These are phyloP conservation scores for Dendrophyllia cribrosa DNA, from an alignment of 64 coral and sea anemone species.

Conservation along the genomic window DNA sequence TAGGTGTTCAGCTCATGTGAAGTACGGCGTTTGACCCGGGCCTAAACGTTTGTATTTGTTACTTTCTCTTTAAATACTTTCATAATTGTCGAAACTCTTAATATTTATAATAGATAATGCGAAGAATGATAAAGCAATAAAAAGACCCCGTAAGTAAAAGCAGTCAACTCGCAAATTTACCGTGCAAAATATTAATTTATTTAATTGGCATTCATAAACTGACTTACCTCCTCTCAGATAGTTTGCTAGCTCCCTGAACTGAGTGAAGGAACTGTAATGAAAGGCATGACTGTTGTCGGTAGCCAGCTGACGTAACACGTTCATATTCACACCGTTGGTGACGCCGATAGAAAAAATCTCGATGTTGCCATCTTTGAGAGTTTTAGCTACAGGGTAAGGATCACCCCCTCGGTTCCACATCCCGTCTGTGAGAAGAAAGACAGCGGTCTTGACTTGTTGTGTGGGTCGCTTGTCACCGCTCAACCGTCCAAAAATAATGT, in stretches of 20 bases:
- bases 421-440: conserved; percentile 88
- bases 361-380: conserved; percentile 56
- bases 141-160: background rate
- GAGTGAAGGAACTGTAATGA: conserved; percentile 71
- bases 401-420: conserved; percentile 80
- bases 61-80: too few species aligned
- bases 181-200: background rate
- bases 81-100: too few species aligned
- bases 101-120: too few species aligned
- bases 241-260: conserved; percentile 82
- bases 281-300: conserved; percentile 71
- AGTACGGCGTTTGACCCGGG: too few species aligned
- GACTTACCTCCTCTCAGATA: conserved; percentile 86
- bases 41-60: too few species aligned
- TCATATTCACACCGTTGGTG: conserved; percentile 70
- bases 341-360: conserved; percentile 91
- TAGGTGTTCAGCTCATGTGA: too few species aligned
- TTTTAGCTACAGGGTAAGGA: conserved; percentile 61
- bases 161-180: background rate
- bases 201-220: background rate
- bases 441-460: conserved; percentile 72
- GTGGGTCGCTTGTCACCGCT: conserved; percentile 71
- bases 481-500: conserved; percentile 79
- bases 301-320: conserved; percentile 72
- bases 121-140: too few species aligned